A percentile compares a stretch with the other conserved stretches of the same genome.
Conservation (phyloP, 2,888 invertebrate species). For the Ptychoptera albimana region DNA sequence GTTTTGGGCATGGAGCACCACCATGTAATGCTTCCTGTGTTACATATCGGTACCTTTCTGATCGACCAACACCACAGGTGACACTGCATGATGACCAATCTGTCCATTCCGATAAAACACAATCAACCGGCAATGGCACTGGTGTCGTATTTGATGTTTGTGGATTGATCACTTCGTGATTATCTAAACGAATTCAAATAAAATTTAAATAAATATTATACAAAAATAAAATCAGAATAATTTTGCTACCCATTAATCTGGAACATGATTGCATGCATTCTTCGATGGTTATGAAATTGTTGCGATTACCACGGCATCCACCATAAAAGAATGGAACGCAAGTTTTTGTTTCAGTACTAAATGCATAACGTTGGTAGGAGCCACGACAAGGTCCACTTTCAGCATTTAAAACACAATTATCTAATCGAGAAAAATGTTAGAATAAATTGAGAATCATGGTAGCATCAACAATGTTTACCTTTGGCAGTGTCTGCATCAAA, state of each 20-base stretch:
- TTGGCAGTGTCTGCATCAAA: slow-evolving; percentile 62
- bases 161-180: neutral
- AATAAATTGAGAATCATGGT: neutral
- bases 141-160: slow-evolving; percentile 8
- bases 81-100: slow-evolving; percentile 71
- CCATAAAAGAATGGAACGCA: slow-evolving; percentile 83
- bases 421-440: neutral
- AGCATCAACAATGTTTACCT: slow-evolving; percentile 32
- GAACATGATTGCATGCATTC: slow-evolving; percentile 60
- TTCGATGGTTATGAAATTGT: slow-evolving; percentile 70
- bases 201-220: neutral
- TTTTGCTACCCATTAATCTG: slow-evolving; percentile 11
- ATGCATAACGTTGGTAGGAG: slow-evolving; percentile 76
- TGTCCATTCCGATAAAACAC: slow-evolving; percentile 64
- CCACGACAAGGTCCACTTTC: slow-evolving; percentile 81
- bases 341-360: slow-evolving; percentile 51
- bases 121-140: slow-evolving; percentile 35
- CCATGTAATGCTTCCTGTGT: slow-evolving; percentile 22
- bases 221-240: neutral
- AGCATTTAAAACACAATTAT: slow-evolving; percentile 27
- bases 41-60: slow-evolving; percentile 34
- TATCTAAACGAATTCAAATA: neutral
- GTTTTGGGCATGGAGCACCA: slow-evolving; percentile 23
- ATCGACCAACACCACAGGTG: slow-evolving; percentile 59
- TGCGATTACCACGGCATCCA: slow-evolving; percentile 77